Percentiles rank a stretch among this genome's conserved stretches.
Evolutionary conservation across 2,888 invertebrate genomes (phyloP).

Genomic region (Epiblema foenella): DNA sequence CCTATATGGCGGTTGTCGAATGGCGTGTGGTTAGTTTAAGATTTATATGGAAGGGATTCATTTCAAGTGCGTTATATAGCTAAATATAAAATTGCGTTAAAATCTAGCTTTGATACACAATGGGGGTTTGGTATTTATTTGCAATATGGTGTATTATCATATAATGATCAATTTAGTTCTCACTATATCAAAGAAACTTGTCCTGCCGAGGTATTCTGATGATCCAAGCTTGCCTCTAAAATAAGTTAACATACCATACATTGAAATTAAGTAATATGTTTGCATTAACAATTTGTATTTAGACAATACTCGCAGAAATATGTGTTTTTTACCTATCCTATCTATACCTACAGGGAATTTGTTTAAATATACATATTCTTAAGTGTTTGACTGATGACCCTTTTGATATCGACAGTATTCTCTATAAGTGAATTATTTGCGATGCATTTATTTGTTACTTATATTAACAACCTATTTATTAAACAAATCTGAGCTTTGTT

Average conservation of each 20-base stretch:
- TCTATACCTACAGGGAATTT: slow-evolving; percentile 22
- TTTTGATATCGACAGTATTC: slow-evolving; percentile 23
- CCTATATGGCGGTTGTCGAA: no score
- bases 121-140: no score
- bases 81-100: slow-evolving; percentile 1
- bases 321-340: background rate
- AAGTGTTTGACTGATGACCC: slow-evolving; percentile 38
- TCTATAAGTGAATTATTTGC: background rate
- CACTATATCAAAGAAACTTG: background rate
- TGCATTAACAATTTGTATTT: background rate
- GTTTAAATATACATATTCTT: slow-evolving; percentile 3
- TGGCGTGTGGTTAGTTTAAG: no score
- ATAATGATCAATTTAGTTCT: no score
- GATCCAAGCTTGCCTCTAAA: background rate
- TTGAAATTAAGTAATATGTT: background rate
- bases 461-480: background rate
- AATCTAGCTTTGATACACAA: background rate
- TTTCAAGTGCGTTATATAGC: slow-evolving; percentile 6
- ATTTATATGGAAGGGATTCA: no score
- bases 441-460: background rate
- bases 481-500: slow-evolving; percentile 1
- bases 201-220: background rate
- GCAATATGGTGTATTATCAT: no score
- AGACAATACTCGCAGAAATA: background rate
- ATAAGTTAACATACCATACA: background rate